Evolutionary conservation across 2,888 invertebrate genomes (phyloP).

Genomic region (Trachelus tabidus): DNA sequence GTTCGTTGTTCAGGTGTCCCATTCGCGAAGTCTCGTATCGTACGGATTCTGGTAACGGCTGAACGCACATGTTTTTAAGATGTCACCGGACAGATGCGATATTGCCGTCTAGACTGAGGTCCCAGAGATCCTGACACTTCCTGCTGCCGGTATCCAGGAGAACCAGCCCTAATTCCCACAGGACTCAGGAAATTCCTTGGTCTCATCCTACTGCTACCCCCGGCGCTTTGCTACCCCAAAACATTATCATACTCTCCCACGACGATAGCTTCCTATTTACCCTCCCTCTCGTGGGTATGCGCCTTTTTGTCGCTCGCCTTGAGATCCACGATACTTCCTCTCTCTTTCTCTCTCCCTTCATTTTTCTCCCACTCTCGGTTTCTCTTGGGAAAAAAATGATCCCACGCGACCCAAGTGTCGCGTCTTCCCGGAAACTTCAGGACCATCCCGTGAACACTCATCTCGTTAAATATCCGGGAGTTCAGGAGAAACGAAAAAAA

Average conservation of each 20-base stretch:
- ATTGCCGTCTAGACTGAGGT: slow-evolving; percentile 48
- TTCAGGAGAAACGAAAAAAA: too few relatives aligned
- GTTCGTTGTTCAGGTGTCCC: background rate
- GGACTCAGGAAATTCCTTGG: slow-evolving; percentile 34
- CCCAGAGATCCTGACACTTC: slow-evolving; percentile 52
- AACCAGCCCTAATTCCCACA: slow-evolving; percentile 42
- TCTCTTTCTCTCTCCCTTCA: background rate
- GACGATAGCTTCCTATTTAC: slow-evolving; percentile 16
- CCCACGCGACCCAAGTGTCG: slow-evolving; percentile 22
- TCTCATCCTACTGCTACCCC: slow-evolving; percentile 21
- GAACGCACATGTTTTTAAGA: slow-evolving; percentile 49
- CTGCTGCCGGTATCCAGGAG: slow-evolving; percentile 30
- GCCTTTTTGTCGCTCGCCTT: slow-evolving; percentile 28
- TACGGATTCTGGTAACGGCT: slow-evolving; percentile 11
- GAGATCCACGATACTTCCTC: background rate
- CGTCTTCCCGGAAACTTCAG: slow-evolving; percentile 26
- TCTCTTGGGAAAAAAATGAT: slow-evolving; percentile 28
- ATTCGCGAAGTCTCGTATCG: background rate
- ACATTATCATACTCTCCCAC: slow-evolving; percentile 45
- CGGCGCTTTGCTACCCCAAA: slow-evolving; percentile 18
- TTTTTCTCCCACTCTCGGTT: background rate
- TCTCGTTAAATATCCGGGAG: slow-evolving; percentile 3
- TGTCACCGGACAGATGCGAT: slow-evolving; percentile 60
- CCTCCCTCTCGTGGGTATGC: background rate
- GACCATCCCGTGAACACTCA: slow-evolving; percentile 10